Conservation (phyloP, 1,140 invertebrate genomes). For the Leptinotarsa texana region DNA sequence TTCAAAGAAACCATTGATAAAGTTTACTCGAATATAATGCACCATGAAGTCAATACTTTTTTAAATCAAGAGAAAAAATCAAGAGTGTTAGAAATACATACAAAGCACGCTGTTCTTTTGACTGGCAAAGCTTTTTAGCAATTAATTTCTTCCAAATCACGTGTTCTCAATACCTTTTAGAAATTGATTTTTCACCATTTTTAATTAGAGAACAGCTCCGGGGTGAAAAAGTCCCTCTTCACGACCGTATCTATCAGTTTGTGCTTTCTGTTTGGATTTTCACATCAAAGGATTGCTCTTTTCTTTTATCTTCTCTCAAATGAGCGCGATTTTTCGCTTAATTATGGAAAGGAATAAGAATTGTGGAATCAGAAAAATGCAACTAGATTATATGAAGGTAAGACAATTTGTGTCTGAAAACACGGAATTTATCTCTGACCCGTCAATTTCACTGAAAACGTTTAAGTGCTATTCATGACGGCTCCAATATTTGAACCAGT, state of each 20-base stretch:
- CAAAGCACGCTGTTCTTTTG: conserved; percentile 30
- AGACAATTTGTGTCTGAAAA: no score
- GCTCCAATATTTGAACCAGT: no score
- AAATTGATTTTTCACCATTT: conserved; percentile 39
- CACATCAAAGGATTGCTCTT: conserved; percentile 43
- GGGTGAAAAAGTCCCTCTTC: conserved; percentile 29
- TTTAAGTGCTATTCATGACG: no score
- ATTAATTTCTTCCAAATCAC: conserved; percentile 52
- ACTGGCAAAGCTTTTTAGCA: conserved; percentile 36
- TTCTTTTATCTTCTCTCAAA: conserved; percentile 34
- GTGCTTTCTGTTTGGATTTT: conserved; percentile 37
- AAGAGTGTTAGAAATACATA: not conserved
- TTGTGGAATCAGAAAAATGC: conserved; percentile 10
- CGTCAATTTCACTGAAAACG: no score
- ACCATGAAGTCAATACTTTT: not conserved
- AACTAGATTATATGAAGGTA: conserved; percentile 13
- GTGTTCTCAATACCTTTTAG: conserved; percentile 48
- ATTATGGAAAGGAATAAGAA: conserved; percentile 25
- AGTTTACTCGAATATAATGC: not conserved
- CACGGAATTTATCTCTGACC: no score
- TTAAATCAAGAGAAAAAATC: not conserved
- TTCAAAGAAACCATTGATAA: no score
- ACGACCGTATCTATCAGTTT: conserved; percentile 42
- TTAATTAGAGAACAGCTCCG: conserved; percentile 44
- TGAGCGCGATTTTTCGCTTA: conserved; percentile 32